These are phyloP conservation scores for Zosterops hypoxanthus DNA, from an alignment of 2,113 vertebrate genomes.

Conservation along the genomic window DNA sequence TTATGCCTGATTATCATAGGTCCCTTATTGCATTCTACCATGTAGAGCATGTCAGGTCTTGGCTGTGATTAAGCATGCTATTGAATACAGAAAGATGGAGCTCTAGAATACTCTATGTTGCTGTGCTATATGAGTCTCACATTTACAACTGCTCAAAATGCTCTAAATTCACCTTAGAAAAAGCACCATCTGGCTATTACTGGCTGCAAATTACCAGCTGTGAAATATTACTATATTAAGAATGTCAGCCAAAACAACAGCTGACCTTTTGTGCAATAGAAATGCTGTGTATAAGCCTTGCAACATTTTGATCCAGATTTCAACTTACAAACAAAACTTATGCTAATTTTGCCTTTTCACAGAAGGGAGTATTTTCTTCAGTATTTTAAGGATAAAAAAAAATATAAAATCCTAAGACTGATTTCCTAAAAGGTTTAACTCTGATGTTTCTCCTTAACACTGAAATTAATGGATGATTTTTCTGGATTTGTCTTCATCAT, in stretches of 20 bases:
- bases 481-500: neutral
- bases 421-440: neutral
- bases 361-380: neutral
- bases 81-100: neutral
- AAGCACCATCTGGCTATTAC: slow-evolving; percentile 53
- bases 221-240: slow-evolving; percentile 47
- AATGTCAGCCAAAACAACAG: slow-evolving; percentile 31
- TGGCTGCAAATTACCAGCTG: slow-evolving; percentile 51
- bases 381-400: neutral
- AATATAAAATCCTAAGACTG: neutral
- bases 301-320: slow-evolving; percentile 10
- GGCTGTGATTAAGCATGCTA: neutral
- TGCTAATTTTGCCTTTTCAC: neutral
- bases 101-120: neutral
- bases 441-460: neutral
- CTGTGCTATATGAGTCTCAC: neutral
- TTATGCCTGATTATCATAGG: neutral
- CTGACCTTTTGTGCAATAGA: slow-evolving; percentile 24
- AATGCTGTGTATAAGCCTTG: neutral
- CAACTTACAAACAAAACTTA: neutral
- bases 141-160: slow-evolving; percentile 26
- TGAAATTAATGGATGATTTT: neutral
- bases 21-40: neutral
- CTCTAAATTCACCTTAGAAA: slow-evolving; percentile 50
- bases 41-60: neutral